These are phyloP conservation scores for Scaptomyza tumidula DNA, from an alignment of 2,888 invertebrate species.

Conservation along the genomic window DNA sequence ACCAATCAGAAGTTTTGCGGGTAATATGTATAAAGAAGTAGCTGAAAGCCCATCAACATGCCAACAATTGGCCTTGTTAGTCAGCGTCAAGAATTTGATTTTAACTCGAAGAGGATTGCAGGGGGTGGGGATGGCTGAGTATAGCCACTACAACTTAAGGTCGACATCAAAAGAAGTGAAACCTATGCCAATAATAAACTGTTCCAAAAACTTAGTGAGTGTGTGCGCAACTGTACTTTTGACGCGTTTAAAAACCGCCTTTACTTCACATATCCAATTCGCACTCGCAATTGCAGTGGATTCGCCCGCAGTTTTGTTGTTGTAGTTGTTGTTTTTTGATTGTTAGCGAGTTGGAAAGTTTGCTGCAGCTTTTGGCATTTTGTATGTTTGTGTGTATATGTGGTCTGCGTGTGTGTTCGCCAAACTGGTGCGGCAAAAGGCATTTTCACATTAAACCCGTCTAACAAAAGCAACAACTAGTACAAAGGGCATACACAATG, in stretches of 20 bases:
- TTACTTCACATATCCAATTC: constrained; percentile 33
- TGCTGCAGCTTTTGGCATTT: constrained; percentile 55
- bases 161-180: constrained; percentile 14
- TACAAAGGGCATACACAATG: constrained; percentile 63
- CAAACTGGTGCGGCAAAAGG: constrained; percentile 9
- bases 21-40: constrained; percentile 14
- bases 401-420: constrained; percentile 8
- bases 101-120: constrained; percentile 4
- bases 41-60: constrained; percentile 46
- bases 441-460: constrained; percentile 21
- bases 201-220: constrained; percentile 24
- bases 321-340: constrained; percentile 18
- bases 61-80: constrained; percentile 64
- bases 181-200: constrained; percentile 36
- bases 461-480: constrained; percentile 30
- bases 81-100: constrained; percentile 45
- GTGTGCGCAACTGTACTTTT: constrained; percentile 66
- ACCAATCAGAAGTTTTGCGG: constrained; percentile 22
- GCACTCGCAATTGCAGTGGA: constrained; percentile 39
- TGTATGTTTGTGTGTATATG: not conserved
- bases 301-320: constrained; percentile 39
- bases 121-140: not conserved
- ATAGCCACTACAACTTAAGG: constrained; percentile 24
- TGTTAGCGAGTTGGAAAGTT: constrained; percentile 58
- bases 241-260: constrained; percentile 59